Percentiles rank a stretch among this genome's conserved stretches.
These are phyloP conservation scores for Eulimnadia texana DNA, from an alignment of 1,140 invertebrate genomes.

Conservation along the genomic window DNA sequence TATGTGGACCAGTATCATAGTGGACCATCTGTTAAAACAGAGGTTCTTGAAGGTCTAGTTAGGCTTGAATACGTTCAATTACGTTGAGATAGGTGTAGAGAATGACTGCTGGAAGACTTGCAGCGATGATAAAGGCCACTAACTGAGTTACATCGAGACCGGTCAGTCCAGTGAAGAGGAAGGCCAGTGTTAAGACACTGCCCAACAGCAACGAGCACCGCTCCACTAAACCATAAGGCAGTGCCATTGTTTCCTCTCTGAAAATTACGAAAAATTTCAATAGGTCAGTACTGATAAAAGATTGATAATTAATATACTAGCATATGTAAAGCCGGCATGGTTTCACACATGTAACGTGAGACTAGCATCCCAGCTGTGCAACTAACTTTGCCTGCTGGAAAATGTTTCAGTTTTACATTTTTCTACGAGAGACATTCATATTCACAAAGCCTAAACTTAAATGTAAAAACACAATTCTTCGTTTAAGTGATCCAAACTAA, in stretches of 20 bases:
- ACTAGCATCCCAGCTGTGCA: no score
- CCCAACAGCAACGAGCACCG: neutral
- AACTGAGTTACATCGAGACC: neutral
- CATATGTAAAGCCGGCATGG: no score
- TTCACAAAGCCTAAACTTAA: no score
- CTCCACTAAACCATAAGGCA: constrained; percentile 6
- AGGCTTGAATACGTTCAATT: no score
- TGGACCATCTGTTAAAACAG: no score
- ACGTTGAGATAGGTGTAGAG: constrained; percentile 12
- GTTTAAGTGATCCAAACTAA: no score
- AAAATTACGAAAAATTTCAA: neutral
- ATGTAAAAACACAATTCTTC: no score
- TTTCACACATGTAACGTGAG: neutral
- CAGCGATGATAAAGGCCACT: neutral
- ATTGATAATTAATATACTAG: neutral
- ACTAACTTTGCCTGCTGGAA: no score
- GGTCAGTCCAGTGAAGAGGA: neutral
- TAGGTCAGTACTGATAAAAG: neutral
- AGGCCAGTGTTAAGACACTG: neutral
- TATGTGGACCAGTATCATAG: no score
- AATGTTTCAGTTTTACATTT: no score
- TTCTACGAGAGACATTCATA: no score
- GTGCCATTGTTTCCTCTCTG: neutral
- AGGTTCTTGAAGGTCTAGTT: no score
- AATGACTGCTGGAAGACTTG: constrained; percentile 1